Evolutionary conservation across 2,888 invertebrate genomes (phyloP), one percentile per base, ranked within the genome.

Genomic region (Drosophila affinis): DNA sequence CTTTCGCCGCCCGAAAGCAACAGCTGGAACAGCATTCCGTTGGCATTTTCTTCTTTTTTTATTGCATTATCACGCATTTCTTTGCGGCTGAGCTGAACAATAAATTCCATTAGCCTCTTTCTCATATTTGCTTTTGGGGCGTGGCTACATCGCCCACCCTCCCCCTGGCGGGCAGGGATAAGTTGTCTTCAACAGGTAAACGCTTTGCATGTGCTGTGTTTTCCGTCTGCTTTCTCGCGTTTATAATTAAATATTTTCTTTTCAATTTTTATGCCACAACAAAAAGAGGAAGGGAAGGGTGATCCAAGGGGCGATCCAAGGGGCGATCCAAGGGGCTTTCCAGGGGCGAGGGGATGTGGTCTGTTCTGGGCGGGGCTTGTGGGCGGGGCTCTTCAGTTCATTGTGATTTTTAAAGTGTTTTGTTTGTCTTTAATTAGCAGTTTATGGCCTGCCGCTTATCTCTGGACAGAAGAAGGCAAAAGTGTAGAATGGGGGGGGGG

Each of bases 391-490:
- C 32, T 6, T 49, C 53, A 5, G 39, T 34, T 45, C 57, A 62
- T 62, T 67, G 63, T 74, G 69, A 57, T 71, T 68, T 72, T 82
- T 78, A 72, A 80, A 80, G 76, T 77, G 80, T 77, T 78, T 76
- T 80, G 78, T 85, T 80, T 85, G 48, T 67, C 78, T 78, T 83
- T 86, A 85, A 83, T 86, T 80, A 82, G 83, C 72, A 59, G 75
- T 71, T 75, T 73, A 72, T 61, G 68, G 29, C 24, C 58, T 54
- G 21, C 7, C 18, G 52, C 44, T 47, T 47, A 27, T 47, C 45
- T 48, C 21, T 9, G 27, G 3, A 29, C 9, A 12, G 17, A n/a
- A 0, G 39, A 14, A 21, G 21, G 21, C 18, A 21, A 14, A 39
- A 6, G 5, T 14, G 14, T 39, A 6, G 39, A 39, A 39, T n/a